These are phyloP conservation scores for Hassar affinis DNA, from an alignment of 2,113 vertebrate genomes.

Conservation along the genomic window DNA sequence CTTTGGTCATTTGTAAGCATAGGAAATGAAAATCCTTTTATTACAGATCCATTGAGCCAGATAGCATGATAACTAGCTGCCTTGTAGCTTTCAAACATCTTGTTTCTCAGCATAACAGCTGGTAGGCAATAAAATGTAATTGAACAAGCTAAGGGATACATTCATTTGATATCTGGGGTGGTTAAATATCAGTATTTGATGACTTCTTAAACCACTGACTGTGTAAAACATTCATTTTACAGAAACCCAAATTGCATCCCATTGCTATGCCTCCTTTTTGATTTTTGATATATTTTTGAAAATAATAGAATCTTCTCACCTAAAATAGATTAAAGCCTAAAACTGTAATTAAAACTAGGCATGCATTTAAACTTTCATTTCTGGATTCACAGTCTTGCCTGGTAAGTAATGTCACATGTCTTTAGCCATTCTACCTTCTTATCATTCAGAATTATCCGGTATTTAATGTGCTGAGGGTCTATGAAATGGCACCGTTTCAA, in stretches of 20 bases:
- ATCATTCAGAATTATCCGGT: constrained; percentile 42
- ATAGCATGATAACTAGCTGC: not conserved
- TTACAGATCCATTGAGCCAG: not conserved
- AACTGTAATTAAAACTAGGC: not conserved
- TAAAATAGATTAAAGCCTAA: not conserved
- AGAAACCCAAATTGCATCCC: not conserved
- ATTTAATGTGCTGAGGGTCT: constrained; percentile 8
- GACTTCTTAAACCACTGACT: not conserved
- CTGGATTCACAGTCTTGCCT: not conserved
- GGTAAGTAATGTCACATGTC: not conserved
- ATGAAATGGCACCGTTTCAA: constrained; percentile 26
- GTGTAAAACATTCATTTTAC: not conserved
- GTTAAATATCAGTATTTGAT: not conserved
- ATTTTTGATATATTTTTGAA: not conserved
- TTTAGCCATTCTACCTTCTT: not conserved
- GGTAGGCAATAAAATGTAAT: not conserved
- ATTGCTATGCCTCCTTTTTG: not conserved
- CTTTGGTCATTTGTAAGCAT: not conserved
- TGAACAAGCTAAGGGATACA: not conserved
- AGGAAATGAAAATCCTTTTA: not conserved
- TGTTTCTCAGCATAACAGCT: not conserved
- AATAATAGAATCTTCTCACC: not conserved
- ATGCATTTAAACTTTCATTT: not conserved
- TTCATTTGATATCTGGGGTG: not conserved
- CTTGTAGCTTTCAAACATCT: not conserved